Evolutionary conservation across 2,797 vertebrate species (phyloP), one percentile per base, ranked within the genome.

Genomic region (Centroberyx gerrardi): DNA sequence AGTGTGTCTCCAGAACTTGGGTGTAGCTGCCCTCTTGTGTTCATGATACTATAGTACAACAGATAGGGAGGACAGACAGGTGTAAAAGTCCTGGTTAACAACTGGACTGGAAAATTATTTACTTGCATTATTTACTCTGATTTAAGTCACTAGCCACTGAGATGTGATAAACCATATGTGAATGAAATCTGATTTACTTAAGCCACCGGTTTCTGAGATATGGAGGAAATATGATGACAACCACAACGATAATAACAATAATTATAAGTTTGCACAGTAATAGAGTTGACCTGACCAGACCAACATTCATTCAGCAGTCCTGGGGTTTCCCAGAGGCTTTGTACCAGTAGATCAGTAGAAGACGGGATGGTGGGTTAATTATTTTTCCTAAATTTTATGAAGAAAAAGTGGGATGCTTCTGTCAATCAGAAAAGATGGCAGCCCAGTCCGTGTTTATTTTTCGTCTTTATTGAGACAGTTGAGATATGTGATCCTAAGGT

Each of bases 11-110:
- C 40, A 27, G 17, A 72, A 61, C 27, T 74, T 40, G 29, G 62
- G 15, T 44, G 38, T 44, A 44, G 28, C 48, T 74, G 85, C 81
- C 87, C 76, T 66, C 85, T 86, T 63, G 78, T 92, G 88, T 67
- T 80, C 5, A 12, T 42, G 48, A 44, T 14, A 9, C 7, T 33
- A 13, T 53, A 59, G 51, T 84, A 60, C 77, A 81, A 52, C 12
- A 14, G 12, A 31, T 17, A 60, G 40, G 56, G n/a, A 51, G 28
- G 29, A 33, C 4, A 51, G n/a, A 17, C 40, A 2, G 44, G 10
- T 46, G 14, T 46, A 13, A 17, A 15, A 46, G 12, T 1, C 18
- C 1, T 9, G 3, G 22, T 22, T 53, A 9, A 22, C 27, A 22
- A 53, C 18, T 27, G 18, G 9, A 12, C 27, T 3, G 13, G 12